phyloP scores from a whole-genome alignment of 2,113 vertebrate species.

The Misgurnus mizolepis region DNA sequence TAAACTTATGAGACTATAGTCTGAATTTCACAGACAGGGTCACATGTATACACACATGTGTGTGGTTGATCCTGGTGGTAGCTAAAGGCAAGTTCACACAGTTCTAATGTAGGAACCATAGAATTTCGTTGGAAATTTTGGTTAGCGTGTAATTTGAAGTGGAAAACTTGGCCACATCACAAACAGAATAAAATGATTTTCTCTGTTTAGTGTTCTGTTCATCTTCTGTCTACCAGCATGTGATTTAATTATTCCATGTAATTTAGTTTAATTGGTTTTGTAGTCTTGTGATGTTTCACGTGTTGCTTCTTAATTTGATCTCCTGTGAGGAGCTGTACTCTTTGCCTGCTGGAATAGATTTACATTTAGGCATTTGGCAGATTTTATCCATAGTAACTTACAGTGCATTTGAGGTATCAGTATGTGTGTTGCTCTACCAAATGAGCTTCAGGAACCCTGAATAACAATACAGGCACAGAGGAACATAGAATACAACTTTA shows the following conservation, averaged over 20 bases:
- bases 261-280: neutral
- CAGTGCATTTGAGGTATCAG: too few species aligned
- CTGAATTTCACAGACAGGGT: too few species aligned
- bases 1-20: too few species aligned
- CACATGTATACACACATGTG: too few species aligned
- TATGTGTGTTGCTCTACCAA: too few species aligned
- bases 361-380: too few species aligned
- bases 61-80: neutral
- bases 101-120: neutral
- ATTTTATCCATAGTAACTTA: too few species aligned
- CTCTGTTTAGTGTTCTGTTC: neutral
- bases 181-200: neutral
- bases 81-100: neutral
- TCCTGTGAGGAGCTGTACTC: neutral
- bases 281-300: neutral
- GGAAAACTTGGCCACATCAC: constrained; percentile 11
- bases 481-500: neutral
- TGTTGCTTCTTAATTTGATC: constrained; percentile 21
- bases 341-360: neutral
- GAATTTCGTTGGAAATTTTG: neutral
- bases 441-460: too few species aligned
- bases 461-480: too few species aligned
- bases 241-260: neutral
- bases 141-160: neutral
- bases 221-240: neutral